These are phyloP conservation scores for Schizopygopsis malacanthus DNA, from an alignment of 2,797 vertebrate genomes.

Conservation along the genomic window DNA sequence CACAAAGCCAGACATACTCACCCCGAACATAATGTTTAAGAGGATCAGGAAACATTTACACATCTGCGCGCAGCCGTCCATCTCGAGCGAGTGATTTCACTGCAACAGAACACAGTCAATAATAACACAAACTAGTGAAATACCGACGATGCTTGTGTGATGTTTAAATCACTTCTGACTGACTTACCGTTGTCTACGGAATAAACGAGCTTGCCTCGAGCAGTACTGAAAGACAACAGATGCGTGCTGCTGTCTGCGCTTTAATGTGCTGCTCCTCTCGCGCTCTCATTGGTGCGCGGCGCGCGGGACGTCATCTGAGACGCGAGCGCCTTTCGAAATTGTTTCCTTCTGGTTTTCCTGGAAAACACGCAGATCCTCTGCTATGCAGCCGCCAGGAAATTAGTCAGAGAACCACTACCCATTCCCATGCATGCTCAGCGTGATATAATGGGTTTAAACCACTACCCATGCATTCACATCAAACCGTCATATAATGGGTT, in stretches of 20 bases:
- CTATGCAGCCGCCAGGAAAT: too few species aligned
- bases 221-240: too few species aligned
- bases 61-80: constrained; percentile 27
- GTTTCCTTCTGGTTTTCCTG: background rate
- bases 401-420: too few species aligned
- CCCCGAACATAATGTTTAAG: constrained; percentile 73
- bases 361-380: too few species aligned
- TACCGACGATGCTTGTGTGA: background rate
- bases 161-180: background rate
- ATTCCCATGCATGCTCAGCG: too few species aligned
- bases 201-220: background rate
- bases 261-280: background rate
- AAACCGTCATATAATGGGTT: too few species aligned
- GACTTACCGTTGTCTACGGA: too few species aligned
- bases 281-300: background rate
- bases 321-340: background rate
- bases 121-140: too few species aligned
- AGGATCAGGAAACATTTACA: constrained; percentile 32
- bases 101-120: background rate
- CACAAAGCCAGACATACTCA: constrained; percentile 59
- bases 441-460: too few species aligned
- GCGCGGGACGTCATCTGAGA: background rate
- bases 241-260: too few species aligned
- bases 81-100: background rate
- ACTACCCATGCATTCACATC: too few species aligned